A percentile compares a stretch with the other conserved stretches of the same genome.
These are phyloP conservation scores for Sinocyclocheilus maitianheensis DNA, from an alignment of 2,113 vertebrate species.

Conservation along the genomic window DNA sequence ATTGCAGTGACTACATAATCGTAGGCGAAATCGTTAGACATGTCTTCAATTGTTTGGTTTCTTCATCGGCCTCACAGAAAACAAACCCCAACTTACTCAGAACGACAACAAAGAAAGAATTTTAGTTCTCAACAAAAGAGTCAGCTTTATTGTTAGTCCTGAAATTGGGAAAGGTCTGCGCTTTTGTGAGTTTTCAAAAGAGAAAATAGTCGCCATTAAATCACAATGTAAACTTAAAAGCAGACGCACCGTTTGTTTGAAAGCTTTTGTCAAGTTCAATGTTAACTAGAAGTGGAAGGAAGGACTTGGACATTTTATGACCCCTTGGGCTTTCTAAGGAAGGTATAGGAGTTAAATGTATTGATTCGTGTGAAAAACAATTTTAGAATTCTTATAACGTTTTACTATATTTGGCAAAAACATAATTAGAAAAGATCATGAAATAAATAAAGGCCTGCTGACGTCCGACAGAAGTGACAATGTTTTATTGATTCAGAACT, in stretches of 20 bases:
- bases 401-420: background rate
- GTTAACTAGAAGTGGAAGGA: slow-evolving; percentile 61
- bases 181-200: slow-evolving; percentile 63
- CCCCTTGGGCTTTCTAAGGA: slow-evolving; percentile 8
- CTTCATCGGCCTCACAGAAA: background rate
- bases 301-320: slow-evolving; percentile 35
- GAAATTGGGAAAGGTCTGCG: slow-evolving; percentile 53
- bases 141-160: slow-evolving; percentile 61
- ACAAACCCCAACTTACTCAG: background rate
- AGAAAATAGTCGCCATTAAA: slow-evolving; percentile 63
- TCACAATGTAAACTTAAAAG: slow-evolving; percentile 64
- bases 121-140: background rate
- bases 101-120: background rate
- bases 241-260: slow-evolving; percentile 61
- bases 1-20: too few relatives aligned
- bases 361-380: background rate
- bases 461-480: background rate
- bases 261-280: slow-evolving; percentile 72
- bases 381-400: background rate
- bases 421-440: background rate
- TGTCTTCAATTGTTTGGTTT: background rate
- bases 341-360: slow-evolving; percentile 6
- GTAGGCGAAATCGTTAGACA: background rate
- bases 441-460: background rate
- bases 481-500: background rate